Conservation (phyloP, 2,888 invertebrate species). For the Cosmopolites sordidus region DNA sequence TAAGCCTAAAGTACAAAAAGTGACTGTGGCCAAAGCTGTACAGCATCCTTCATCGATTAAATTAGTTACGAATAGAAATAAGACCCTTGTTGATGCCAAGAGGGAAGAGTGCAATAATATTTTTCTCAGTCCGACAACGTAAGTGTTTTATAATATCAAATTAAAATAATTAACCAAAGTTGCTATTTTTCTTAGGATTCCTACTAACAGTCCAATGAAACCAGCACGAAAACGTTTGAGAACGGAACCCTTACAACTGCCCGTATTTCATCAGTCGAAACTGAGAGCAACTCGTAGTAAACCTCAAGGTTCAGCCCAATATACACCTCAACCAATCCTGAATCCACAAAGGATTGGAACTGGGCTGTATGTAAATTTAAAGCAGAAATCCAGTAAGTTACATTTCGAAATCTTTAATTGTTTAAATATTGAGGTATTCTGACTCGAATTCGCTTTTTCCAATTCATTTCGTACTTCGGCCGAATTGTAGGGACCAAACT, state of each 20-base stretch:
- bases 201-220: slow-evolving; percentile 63
- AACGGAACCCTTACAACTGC: slow-evolving; percentile 56
- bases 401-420: slow-evolving; percentile 18
- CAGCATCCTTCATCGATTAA: slow-evolving; percentile 41
- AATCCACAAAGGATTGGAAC: slow-evolving; percentile 87
- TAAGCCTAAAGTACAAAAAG: slow-evolving; percentile 38
- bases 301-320: slow-evolving; percentile 57
- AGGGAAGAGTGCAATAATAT: slow-evolving; percentile 69
- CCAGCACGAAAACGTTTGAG: slow-evolving; percentile 62
- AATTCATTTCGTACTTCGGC: too few species aligned
- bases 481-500: too few species aligned
- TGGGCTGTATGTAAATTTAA: slow-evolving; percentile 64
- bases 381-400: slow-evolving; percentile 29
- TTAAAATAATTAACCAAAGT: too few species aligned
- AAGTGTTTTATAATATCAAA: too few species aligned
- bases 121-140: slow-evolving; percentile 68
- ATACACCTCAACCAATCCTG: slow-evolving; percentile 91
- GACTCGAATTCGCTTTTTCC: too few species aligned
- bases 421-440: too few species aligned
- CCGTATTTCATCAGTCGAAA: slow-evolving; percentile 51
- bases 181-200: slow-evolving; percentile 52
- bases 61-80: slow-evolving; percentile 40
- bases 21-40: slow-evolving; percentile 36
- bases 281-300: slow-evolving; percentile 50
- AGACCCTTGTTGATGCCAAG: slow-evolving; percentile 49